Evolutionary conservation across 2,113 vertebrate genomes (phyloP).

Genomic region (Daphoenositta chrysoptera): DNA sequence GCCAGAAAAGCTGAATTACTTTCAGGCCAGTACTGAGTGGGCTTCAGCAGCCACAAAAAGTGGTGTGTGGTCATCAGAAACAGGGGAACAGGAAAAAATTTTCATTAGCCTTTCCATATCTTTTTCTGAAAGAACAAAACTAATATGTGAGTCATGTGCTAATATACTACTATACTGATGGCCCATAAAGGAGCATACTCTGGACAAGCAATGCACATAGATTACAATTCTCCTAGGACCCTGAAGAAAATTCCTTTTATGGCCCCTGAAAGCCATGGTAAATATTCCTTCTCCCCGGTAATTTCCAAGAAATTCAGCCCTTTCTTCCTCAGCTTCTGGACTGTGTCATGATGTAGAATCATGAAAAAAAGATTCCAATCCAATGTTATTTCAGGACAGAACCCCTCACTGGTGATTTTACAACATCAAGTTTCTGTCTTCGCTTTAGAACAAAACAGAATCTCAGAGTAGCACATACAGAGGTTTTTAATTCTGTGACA

Average conservation of each 20-base stretch:
- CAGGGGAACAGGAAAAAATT: neutral
- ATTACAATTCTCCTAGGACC: neutral
- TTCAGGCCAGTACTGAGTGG: neutral
- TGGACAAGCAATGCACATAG: fast-evolving
- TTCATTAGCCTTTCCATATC: neutral
- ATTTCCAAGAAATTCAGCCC: neutral
- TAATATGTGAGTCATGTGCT: neutral
- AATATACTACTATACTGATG: neutral
- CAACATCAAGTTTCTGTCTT: neutral
- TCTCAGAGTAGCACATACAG: neutral
- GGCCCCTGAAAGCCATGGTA: neutral
- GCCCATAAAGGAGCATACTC: neutral
- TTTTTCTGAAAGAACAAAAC: neutral
- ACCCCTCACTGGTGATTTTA: neutral
- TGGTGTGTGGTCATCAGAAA: neutral
- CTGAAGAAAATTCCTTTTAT: neutral
- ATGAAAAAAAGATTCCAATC: neutral
- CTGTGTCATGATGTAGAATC: neutral
- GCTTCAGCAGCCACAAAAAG: neutral
- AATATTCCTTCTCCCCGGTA: neutral
- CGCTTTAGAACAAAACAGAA: neutral
- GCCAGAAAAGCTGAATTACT: neutral
- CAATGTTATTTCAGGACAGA: neutral
- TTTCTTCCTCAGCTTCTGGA: neutral
- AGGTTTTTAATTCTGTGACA: neutral